These are phyloP conservation scores for Hylaeus anthracinus DNA, from an alignment of 1,140 invertebrate genomes.

Conservation along the genomic window DNA sequence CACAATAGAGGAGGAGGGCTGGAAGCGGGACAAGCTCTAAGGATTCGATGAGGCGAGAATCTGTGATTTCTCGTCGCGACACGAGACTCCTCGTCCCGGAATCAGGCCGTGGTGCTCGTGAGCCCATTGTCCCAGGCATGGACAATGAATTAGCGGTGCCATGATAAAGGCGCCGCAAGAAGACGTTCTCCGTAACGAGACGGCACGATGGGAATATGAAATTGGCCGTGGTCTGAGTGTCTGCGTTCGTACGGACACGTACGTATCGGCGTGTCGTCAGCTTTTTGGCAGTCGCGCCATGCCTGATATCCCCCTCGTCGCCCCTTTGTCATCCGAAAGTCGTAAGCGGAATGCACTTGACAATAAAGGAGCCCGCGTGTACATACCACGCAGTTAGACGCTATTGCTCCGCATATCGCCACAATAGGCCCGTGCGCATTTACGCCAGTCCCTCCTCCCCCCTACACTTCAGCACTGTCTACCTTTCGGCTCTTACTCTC, in stretches of 20 bases:
- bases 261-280: conserved; percentile 42
- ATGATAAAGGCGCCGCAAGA: conserved; percentile 49
- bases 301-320: conserved; percentile 51
- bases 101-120: conserved; percentile 36
- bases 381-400: conserved; percentile 22
- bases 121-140: conserved; percentile 44
- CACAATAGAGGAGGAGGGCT: not conserved
- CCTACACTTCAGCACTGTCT: not conserved
- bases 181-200: conserved; percentile 49
- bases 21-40: not conserved
- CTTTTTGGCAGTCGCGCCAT: conserved; percentile 60
- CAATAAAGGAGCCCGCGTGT: conserved; percentile 52
- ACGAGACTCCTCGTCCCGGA: conserved; percentile 30
- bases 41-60: not conserved
- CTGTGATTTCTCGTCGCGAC: conserved; percentile 10
- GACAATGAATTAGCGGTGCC: conserved; percentile 56
- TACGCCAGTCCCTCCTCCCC: conserved; percentile 18
- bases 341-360: conserved; percentile 55
- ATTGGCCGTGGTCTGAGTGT: conserved; percentile 35
- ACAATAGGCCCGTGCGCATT: conserved; percentile 31
- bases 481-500: not conserved
- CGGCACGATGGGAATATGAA: conserved; percentile 39
- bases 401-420: conserved; percentile 37
- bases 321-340: conserved; percentile 55
- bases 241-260: not conserved